Conservation (phyloP, 2,113 vertebrate species). For the Crypturellus undulatus region DNA sequence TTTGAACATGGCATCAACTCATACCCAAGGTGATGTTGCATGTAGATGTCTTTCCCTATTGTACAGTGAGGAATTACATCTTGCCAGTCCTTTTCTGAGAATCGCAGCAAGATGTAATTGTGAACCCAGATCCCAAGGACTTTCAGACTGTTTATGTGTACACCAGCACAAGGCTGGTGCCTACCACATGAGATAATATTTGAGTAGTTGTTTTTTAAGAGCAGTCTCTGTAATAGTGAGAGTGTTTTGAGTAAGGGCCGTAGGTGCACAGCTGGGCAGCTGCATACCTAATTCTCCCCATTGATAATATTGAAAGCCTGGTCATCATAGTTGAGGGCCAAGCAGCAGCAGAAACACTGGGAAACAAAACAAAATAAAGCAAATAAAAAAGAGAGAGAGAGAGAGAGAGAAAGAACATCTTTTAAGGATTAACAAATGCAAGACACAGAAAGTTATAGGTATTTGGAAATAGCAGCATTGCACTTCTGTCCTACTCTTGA, state of each 20-base stretch:
- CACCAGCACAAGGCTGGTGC: not conserved
- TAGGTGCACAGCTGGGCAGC: not conserved
- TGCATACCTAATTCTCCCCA: not conserved
- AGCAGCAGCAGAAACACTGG: not conserved
- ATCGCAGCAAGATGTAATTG: not conserved
- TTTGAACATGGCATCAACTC: not conserved
- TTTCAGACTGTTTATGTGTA: not conserved
- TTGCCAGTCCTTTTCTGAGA: not conserved
- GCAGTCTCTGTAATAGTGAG: not conserved
- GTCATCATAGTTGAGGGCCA: not conserved
- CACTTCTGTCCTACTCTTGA: not conserved
- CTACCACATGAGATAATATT: not conserved
- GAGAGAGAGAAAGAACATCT: not conserved
- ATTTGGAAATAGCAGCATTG: not conserved
- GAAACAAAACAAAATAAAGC: not conserved
- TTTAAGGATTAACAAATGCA: not conserved
- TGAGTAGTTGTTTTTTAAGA: not conserved
- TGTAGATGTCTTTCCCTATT: not conserved
- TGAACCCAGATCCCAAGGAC: not conserved
- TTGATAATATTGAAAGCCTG: not conserved
- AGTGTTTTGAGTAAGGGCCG: not conserved
- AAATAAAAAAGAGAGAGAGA: not conserved
- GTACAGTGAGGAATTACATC: not conserved
- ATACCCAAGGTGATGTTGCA: not conserved
- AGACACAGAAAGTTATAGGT: not conserved